Conservation (phyloP, 1,140 invertebrate genomes). For the Zaprionus lachaisei region DNA sequence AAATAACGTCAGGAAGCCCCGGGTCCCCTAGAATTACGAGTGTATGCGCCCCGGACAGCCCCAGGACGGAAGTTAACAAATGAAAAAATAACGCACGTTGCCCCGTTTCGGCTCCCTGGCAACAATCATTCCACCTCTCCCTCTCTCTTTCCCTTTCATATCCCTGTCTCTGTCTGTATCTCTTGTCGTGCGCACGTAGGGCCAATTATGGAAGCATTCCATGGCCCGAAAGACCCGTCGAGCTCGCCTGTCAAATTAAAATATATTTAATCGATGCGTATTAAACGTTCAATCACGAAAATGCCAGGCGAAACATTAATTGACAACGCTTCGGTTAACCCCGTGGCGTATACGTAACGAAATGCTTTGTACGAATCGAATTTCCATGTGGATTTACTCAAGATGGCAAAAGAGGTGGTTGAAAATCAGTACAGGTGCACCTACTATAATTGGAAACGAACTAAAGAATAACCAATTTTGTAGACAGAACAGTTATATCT, state of each 20-base stretch:
- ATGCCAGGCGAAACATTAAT: conserved; percentile 1
- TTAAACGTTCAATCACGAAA: conserved; percentile 16
- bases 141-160: background rate
- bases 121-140: background rate
- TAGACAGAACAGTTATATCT: too few relatives aligned
- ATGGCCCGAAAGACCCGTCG: background rate
- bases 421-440: too few relatives aligned
- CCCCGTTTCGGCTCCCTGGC: conserved; percentile 2
- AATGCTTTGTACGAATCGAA: background rate
- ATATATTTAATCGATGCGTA: conserved; percentile 44
- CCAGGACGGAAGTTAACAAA: conserved; percentile 46
- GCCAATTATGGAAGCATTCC: conserved; percentile 33
- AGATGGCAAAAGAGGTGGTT: background rate
- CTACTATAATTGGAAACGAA: too few relatives aligned
- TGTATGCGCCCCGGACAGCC: conserved; percentile 17
- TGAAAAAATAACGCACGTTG: conserved; percentile 46
- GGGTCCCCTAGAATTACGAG: conserved; percentile 17
- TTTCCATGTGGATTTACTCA: background rate
- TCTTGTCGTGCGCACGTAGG: conserved; percentile 31
- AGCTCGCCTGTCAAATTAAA: conserved; percentile 19
- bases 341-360: conserved; percentile 36
- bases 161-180: background rate
- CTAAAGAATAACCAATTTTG: too few relatives aligned
- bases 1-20: conserved; percentile 61
- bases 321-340: conserved; percentile 2